Percentiles rank a stretch among this genome's conserved stretches.
Evolutionary conservation across 2,888 invertebrate species (phyloP).

Genomic region (Gari tellinella): DNA sequence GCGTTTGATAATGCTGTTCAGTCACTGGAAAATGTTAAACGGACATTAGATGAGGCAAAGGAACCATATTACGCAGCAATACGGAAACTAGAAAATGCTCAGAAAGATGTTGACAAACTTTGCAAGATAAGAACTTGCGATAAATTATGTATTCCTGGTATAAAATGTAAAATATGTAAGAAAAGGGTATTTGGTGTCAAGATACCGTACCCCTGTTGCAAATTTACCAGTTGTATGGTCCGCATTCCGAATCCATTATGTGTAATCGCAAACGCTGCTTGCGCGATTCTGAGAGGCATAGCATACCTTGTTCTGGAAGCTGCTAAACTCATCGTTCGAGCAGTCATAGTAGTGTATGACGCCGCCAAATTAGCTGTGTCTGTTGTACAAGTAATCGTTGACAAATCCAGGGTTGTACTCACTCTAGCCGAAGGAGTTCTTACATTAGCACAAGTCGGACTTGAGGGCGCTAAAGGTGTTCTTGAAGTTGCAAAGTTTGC

Average conservation of each 20-base stretch:
- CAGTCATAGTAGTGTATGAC: constrained; percentile 54
- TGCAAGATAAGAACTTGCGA: constrained; percentile 54
- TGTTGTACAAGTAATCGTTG: constrained; percentile 53
- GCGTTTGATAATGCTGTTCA: constrained; percentile 54
- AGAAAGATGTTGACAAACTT: constrained; percentile 55
- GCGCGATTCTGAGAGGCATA: constrained; percentile 38
- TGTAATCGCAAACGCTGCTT: constrained; percentile 1
- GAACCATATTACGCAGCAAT: constrained; percentile 50
- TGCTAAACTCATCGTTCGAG: constrained; percentile 50
- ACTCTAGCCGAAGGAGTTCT: constrained; percentile 43
- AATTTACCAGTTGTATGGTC: constrained; percentile 50
- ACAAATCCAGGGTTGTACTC: constrained; percentile 56
- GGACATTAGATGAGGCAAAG: constrained; percentile 50
- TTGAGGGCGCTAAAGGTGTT: constrained; percentile 41
- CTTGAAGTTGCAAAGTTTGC: constrained; percentile 43
- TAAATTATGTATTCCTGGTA: constrained; percentile 56
- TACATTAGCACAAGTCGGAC: constrained; percentile 38
- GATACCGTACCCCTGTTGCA: constrained; percentile 51
- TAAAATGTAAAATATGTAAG: constrained; percentile 45
- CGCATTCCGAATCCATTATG: constrained; percentile 53
- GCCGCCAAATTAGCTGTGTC: constrained; percentile 49
- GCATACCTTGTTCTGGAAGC: constrained; percentile 60
- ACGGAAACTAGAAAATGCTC: constrained; percentile 42
- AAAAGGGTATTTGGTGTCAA: constrained; percentile 24
- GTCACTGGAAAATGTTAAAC: constrained; percentile 38